These are phyloP conservation scores for Microcaecilia unicolor DNA, from an alignment of 2,797 vertebrate genomes.

Conservation along the genomic window DNA sequence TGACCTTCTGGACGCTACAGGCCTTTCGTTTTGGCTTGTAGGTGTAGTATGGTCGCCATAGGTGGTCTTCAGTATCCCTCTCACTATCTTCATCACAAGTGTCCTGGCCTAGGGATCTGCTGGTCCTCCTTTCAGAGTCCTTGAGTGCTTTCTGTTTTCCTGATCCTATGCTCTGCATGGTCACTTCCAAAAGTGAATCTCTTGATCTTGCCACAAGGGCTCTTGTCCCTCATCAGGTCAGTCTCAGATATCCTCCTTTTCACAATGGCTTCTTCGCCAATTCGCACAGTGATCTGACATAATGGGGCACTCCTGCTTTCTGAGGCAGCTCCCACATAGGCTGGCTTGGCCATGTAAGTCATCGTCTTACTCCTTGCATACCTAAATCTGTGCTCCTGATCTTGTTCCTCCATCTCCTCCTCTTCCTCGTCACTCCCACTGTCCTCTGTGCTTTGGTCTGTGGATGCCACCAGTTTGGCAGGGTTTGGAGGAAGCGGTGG, in stretches of 20 bases:
- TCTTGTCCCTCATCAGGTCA: slow-evolving; percentile 72
- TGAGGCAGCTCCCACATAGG: slow-evolving; percentile 43
- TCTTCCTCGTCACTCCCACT: slow-evolving; percentile 23
- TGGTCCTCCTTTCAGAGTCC: not conserved
- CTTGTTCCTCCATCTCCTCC: slow-evolving; percentile 28
- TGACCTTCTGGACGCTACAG: slow-evolving; percentile 53
- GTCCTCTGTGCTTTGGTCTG: slow-evolving; percentile 28
- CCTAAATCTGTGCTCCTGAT: slow-evolving; percentile 55
- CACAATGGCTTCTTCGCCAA: slow-evolving; percentile 84
- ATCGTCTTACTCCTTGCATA: slow-evolving; percentile 54
- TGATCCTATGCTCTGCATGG: slow-evolving; percentile 1
- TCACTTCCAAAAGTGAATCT: slow-evolving; percentile 35
- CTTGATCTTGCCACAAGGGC: slow-evolving; percentile 52
- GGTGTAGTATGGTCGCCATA: slow-evolving; percentile 85
- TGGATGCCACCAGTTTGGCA: not conserved
- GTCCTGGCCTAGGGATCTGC: slow-evolving; percentile 28
- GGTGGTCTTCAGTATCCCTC: slow-evolving; percentile 70
- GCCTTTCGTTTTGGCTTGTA: slow-evolving; percentile 82
- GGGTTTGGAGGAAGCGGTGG: no score
- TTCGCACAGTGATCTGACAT: slow-evolving; percentile 85
- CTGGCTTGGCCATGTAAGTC: slow-evolving; percentile 56
- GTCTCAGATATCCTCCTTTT: slow-evolving; percentile 85
- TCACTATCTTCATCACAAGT: slow-evolving; percentile 69
- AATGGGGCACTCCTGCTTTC: slow-evolving; percentile 67
- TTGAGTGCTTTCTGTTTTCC: rapidly evolving